phyloP scores from a whole-genome alignment of 2,888 invertebrate species.

The Parnassius mnemosyne region DNA sequence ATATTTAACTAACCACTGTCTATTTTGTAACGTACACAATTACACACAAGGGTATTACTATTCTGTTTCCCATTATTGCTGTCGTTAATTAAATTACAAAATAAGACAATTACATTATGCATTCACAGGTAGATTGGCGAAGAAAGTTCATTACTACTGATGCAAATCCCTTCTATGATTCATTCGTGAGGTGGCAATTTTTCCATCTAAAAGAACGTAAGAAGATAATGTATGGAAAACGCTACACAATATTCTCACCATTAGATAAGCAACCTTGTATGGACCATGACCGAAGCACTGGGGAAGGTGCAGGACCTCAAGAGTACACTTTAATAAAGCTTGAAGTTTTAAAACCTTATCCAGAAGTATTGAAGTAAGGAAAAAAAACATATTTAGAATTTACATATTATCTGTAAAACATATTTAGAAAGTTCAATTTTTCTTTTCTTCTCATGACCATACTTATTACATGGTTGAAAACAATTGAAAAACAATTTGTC shows the following conservation, averaged over 20 bases:
- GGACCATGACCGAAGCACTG: slow-evolving; percentile 98
- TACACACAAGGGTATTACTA: too few species aligned
- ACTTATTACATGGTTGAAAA: too few species aligned
- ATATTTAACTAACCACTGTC: too few species aligned
- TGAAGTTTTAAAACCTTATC: slow-evolving; percentile 88
- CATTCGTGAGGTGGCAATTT: slow-evolving; percentile 99
- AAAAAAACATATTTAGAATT: neutral
- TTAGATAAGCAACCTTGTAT: slow-evolving; percentile 99
- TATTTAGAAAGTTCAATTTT: too few species aligned
- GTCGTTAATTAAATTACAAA: slow-evolving; percentile 14
- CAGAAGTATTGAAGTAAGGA: slow-evolving; percentile 83
- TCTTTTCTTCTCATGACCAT: too few species aligned
- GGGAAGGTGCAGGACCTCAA: slow-evolving; percentile 98
- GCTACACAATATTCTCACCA: slow-evolving; percentile 97
- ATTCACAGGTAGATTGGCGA: slow-evolving; percentile 94
- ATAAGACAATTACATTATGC: slow-evolving; percentile 21
- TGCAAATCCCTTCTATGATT: slow-evolving; percentile 98
- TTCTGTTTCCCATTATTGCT: too few species aligned
- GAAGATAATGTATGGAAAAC: slow-evolving; percentile 97
- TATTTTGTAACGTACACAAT: too few species aligned
- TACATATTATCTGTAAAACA: too few species aligned
- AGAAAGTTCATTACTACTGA: slow-evolving; percentile 99
- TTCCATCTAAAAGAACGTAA: slow-evolving; percentile 89
- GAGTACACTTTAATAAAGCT: slow-evolving; percentile 99
- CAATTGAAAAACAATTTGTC: too few species aligned